phyloP scores from a whole-genome alignment of 2,113 vertebrate genomes.

The Megaleporinus macrocephalus region DNA sequence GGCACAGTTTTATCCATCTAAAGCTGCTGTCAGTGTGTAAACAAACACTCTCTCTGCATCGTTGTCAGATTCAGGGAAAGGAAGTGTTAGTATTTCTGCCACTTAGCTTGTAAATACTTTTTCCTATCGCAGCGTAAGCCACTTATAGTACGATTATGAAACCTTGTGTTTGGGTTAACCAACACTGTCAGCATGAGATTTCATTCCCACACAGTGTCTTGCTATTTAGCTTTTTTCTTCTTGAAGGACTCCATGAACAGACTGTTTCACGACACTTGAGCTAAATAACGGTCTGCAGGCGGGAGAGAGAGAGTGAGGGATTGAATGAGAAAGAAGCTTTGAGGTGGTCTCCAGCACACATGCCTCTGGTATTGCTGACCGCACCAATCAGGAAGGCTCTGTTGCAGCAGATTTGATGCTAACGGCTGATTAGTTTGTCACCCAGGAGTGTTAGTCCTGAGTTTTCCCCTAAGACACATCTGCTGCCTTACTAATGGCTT shows the following conservation, averaged over 20 bases:
- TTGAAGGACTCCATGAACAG: no score
- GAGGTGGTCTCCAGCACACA: not conserved
- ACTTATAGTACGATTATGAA: not conserved
- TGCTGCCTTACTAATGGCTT: constrained; percentile 72
- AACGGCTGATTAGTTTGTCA: constrained; percentile 57
- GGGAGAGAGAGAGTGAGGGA: not conserved
- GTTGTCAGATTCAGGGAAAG: no score
- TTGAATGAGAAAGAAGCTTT: not conserved
- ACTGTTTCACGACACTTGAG: no score
- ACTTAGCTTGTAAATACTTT: not conserved
- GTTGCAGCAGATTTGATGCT: not conserved
- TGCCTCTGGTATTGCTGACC: not conserved
- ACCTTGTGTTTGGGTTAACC: not conserved
- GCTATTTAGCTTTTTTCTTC: no score
- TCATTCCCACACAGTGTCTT: not conserved
- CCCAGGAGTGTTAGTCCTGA: constrained; percentile 68
- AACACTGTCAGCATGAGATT: not conserved
- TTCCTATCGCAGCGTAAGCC: not conserved
- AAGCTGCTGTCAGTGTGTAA: constrained; percentile 19
- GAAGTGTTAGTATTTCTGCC: constrained; percentile 1
- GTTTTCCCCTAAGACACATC: constrained; percentile 68
- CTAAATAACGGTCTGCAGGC: not conserved
- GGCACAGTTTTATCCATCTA: constrained; percentile 39
- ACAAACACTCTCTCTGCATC: constrained; percentile 27
- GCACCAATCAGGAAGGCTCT: not conserved